Evolutionary conservation across 2,888 invertebrate genomes (phyloP).

Genomic region (Acheta domesticus): DNA sequence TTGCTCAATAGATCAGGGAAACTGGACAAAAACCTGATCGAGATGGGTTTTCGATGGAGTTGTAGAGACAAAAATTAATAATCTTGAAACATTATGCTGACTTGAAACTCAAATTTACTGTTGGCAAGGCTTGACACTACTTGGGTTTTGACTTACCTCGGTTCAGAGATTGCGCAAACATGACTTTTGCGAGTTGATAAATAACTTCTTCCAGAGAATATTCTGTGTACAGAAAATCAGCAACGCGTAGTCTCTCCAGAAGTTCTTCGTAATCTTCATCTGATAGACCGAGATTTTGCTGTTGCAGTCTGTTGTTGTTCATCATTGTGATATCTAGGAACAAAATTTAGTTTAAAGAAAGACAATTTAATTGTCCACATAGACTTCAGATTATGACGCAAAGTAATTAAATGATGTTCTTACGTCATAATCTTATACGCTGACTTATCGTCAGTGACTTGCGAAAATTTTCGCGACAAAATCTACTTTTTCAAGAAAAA

Average conservation of each 20-base stretch:
- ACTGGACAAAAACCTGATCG: too few relatives aligned
- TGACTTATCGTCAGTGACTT: too few relatives aligned
- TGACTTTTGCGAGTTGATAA: slow-evolving; percentile 76
- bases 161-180: slow-evolving; percentile 72
- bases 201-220: slow-evolving; percentile 75
- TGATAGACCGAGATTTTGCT: slow-evolving; percentile 33
- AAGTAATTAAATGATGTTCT: too few relatives aligned
- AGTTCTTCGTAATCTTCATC: slow-evolving; percentile 63
- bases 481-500: too few relatives aligned
- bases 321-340: neutral
- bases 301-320: slow-evolving; percentile 3
- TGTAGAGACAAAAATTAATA: neutral
- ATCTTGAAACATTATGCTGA: too few relatives aligned
- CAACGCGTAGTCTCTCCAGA: slow-evolving; percentile 64
- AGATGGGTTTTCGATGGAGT: too few relatives aligned
- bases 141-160: slow-evolving; percentile 47
- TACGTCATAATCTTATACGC: too few relatives aligned
- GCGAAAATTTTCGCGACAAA: too few relatives aligned
- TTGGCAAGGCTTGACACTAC: neutral
- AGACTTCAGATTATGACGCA: too few relatives aligned
- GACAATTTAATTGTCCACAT: too few relatives aligned
- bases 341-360: neutral
- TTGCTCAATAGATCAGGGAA: too few relatives aligned
- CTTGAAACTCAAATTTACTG: neutral
- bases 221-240: slow-evolving; percentile 70